These are phyloP conservation scores for Peromyscus californicus DNA, from an alignment of 2,113 vertebrate species.

Conservation along the genomic window DNA sequence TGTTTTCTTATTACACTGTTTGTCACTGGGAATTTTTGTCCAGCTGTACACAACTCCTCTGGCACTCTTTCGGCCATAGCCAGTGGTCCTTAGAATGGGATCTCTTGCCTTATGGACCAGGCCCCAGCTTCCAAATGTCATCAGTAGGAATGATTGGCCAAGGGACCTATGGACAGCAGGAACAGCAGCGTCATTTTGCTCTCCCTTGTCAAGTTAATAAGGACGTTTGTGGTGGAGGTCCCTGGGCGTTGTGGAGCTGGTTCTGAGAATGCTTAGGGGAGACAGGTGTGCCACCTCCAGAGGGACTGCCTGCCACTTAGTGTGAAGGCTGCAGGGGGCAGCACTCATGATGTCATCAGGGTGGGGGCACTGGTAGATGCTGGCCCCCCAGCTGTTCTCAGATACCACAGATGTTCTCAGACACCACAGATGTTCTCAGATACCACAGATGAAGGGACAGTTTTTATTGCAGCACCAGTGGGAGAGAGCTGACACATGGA, in stretches of 20 bases:
- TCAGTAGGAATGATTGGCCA: background rate
- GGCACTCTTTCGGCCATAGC: background rate
- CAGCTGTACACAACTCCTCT: background rate
- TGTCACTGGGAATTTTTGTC: background rate
- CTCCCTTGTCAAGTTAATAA: background rate
- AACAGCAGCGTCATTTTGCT: background rate
- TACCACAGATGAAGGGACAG: too few relatives aligned
- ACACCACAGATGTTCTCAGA: background rate
- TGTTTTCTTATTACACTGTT: conserved; percentile 8
- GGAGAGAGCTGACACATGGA: background rate
- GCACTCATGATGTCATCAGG: background rate
- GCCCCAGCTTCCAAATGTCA: background rate
- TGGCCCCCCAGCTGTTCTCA: background rate
- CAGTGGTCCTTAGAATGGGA: background rate
- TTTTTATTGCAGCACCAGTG: rapidly evolving
- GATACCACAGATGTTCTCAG: background rate
- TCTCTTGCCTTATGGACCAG: background rate
- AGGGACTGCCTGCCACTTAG: background rate
- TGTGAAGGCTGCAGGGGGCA: background rate
- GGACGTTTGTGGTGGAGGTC: background rate
- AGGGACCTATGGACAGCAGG: background rate
- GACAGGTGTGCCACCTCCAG: background rate
- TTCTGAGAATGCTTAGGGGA: background rate
- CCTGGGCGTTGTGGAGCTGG: background rate
- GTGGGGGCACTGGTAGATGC: background rate